These are phyloP conservation scores for Remorina albescens DNA, from an alignment of 2,797 vertebrate species.

Conservation along the genomic window DNA sequence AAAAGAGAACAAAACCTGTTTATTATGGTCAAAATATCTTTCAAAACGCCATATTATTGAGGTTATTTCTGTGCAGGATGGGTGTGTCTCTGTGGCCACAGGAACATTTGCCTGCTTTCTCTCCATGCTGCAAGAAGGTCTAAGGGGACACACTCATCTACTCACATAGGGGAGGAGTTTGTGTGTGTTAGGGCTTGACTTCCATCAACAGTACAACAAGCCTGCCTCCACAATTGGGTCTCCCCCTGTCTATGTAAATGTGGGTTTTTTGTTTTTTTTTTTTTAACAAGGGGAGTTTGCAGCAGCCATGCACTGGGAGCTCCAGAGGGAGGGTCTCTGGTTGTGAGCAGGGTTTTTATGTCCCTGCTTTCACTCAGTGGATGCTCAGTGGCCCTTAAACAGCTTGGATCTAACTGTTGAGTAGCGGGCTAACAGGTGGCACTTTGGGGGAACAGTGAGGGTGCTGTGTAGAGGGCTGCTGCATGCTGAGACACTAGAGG, in stretches of 20 bases:
- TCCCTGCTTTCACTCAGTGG: constrained; percentile 45
- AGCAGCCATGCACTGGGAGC: constrained; percentile 32
- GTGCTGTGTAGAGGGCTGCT: constrained; percentile 27
- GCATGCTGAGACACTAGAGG: constrained; percentile 15
- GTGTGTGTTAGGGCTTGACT: constrained; percentile 44
- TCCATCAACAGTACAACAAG: constrained; percentile 35
- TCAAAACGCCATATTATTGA: constrained; percentile 23
- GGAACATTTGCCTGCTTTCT: constrained; percentile 21
- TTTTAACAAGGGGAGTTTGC: constrained; percentile 30
- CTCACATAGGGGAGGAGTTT: constrained; percentile 65
- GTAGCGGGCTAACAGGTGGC: constrained; percentile 51
- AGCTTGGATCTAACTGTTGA: constrained; percentile 49
- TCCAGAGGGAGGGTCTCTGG: constrained; percentile 62
- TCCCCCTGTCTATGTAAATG: constrained; percentile 37
- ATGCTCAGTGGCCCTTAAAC: constrained; percentile 54
- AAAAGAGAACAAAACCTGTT: constrained; percentile 7
- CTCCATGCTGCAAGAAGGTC: constrained; percentile 37
- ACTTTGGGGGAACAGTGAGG: constrained; percentile 37
- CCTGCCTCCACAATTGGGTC: constrained; percentile 57
- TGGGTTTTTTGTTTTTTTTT: constrained; percentile 14
- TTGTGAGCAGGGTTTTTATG: constrained; percentile 48
- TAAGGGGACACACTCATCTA: constrained; percentile 49
- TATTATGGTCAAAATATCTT: constrained; percentile 25
- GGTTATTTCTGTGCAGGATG: constrained; percentile 19
- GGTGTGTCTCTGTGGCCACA: constrained; percentile 49